Evolutionary conservation across 2,797 vertebrate species (phyloP).

Genomic region (Pangasius djambal): DNA sequence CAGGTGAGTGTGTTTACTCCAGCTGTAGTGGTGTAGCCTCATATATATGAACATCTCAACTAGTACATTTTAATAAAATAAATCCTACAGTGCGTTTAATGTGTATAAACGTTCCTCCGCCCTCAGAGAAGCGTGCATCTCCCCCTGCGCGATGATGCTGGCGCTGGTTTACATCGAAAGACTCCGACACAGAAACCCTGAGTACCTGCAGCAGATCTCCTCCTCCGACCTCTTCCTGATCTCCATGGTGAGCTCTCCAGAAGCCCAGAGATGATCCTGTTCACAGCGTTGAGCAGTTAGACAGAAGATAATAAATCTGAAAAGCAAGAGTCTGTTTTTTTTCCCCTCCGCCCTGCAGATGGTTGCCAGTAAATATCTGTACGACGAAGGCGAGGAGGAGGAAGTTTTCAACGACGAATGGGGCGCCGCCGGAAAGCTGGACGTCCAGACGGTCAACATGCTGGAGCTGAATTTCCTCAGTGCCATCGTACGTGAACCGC

Average conservation of each 20-base stretch:
- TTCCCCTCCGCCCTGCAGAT: slow-evolving; percentile 75
- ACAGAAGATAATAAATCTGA: not conserved
- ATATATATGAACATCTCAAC: too few relatives aligned
- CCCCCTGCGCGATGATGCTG: slow-evolving; percentile 98
- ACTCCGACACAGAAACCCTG: slow-evolving; percentile 93
- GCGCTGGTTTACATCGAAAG: slow-evolving; percentile 96
- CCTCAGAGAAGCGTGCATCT: slow-evolving; percentile 94
- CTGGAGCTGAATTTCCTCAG: slow-evolving; percentile 96
- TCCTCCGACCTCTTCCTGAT: slow-evolving; percentile 98
- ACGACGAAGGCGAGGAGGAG: slow-evolving; percentile 97
- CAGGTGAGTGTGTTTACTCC: slow-evolving; percentile 75
- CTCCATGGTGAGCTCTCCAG: slow-evolving; percentile 85
- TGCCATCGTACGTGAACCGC: slow-evolving; percentile 84
- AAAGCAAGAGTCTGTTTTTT: not conserved
- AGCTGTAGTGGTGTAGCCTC: too few relatives aligned
- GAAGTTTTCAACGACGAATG: slow-evolving; percentile 98
- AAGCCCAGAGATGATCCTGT: not conserved
- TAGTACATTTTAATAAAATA: not conserved
- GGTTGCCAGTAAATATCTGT: slow-evolving; percentile 98
- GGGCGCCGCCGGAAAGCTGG: slow-evolving; percentile 93
- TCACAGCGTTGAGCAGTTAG: too few relatives aligned
- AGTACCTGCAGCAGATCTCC: slow-evolving; percentile 96
- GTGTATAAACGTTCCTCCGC: not conserved
- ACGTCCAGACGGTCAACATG: slow-evolving; percentile 90
- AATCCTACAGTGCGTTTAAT: rapidly evolving